A percentile compares a stretch with the other conserved stretches of the same genome.
These are phyloP conservation scores for Zosterops hypoxanthus DNA, from an alignment of 2,113 vertebrate species.

Conservation along the genomic window DNA sequence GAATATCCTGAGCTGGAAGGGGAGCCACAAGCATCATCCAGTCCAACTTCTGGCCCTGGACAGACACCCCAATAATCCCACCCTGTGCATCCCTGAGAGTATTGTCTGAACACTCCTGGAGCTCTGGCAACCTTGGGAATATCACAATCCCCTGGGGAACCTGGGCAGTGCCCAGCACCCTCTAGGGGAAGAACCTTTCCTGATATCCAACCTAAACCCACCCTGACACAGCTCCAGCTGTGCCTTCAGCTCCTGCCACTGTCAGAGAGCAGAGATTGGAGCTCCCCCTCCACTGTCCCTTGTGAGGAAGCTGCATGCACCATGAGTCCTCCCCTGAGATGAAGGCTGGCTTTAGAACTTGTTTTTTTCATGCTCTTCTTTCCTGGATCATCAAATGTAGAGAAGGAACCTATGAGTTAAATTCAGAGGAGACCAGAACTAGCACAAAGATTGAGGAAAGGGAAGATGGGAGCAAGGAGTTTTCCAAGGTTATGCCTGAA, in stretches of 20 bases:
- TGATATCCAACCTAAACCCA: rapidly evolving
- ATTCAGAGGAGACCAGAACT: not conserved
- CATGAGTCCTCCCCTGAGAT: not conserved
- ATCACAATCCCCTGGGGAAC: not conserved
- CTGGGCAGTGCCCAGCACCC: not conserved
- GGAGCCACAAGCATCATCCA: not conserved
- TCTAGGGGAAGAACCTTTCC: not conserved
- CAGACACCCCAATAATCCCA: not conserved
- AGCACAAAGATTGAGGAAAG: not conserved
- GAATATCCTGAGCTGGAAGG: not conserved
- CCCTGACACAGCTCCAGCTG: rapidly evolving
- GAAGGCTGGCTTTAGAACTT: not conserved
- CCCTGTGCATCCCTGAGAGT: rapidly evolving
- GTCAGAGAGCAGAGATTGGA: not conserved
- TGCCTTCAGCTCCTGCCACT: not conserved
- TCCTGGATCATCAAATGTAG: not conserved
- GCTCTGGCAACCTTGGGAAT: not conserved
- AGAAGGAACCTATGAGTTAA: not conserved
- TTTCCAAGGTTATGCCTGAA: not conserved
- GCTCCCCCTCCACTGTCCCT: not conserved
- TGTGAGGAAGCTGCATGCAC: not conserved
- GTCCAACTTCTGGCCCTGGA: not conserved
- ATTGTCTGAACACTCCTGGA: rapidly evolving
- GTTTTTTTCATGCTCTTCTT: not conserved
- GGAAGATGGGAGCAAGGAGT: not conserved